Base-by-base conservation (phyloP, 2,797 vertebrate species). In the Enteromius afrohamiltoni region DNA sequence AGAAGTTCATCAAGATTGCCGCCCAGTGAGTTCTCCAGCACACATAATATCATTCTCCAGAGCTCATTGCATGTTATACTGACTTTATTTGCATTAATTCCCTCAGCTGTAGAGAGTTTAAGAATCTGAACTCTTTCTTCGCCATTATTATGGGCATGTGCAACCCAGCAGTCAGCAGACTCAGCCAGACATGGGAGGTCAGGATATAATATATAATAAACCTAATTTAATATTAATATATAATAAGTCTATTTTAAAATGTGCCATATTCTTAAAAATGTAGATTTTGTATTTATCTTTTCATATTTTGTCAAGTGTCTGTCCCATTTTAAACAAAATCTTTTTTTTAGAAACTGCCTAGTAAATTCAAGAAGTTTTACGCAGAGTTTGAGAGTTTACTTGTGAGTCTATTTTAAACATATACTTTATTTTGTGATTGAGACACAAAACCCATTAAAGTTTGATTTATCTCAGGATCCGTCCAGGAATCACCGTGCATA, bases 321-420 rank as follows among this genome's bases (percentile, higher is more conserved):
- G 40, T 68, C n/a, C 34, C 4, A 23, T 60, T 23, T 26, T 14
- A 23, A 26, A 60, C 10, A 40, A 40, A 21, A 21, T 91, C 93
- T 93, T 90, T 88, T 45, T 90, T 88, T 89, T 93, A 99, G 98
- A 99, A 99, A 95, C 97, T 99, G 86, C 98, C 98, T 80, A 97
- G 97, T 93, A 99, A 99, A 94, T 99, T 99, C 91, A 99, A 98
- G 94, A 99, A 99, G 95, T 99, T 99, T 93, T 99, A 98, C 67
- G 96, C 97, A 0, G 98, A 99, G 92, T 99, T 99, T 95, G 98
- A 99, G 94, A 98, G 96, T 93, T 96, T 98, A 96, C 97, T 99
- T 96, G 98, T 99, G 89, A 96, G 96, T 95, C 13, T 62, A 4
- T 29, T 84, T 78, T 26, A 70, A 49, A 42, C 5, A 21, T 62